These are phyloP conservation scores for Oncorhynchus clarkii DNA, from an alignment of 2,113 vertebrate species.

Conservation along the genomic window DNA sequence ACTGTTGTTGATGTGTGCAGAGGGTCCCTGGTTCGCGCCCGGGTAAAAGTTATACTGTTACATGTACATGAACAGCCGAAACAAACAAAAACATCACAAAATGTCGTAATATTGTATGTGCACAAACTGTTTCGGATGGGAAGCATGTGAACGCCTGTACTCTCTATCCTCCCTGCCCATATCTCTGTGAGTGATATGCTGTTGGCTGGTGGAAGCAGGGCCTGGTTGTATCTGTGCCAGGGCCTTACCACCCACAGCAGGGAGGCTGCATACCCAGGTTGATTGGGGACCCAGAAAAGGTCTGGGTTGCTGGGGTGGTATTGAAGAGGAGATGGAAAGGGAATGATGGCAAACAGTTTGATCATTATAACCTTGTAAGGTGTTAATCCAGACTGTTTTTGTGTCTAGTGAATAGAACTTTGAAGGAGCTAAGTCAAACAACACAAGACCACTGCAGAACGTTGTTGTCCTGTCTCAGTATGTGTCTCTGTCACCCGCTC, in stretches of 20 bases:
- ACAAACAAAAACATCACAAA: no score
- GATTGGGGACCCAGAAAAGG: conserved; percentile 38
- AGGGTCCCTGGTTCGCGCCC: no score
- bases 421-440: background rate
- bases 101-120: no score
- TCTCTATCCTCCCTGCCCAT: background rate
- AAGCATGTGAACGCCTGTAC: background rate
- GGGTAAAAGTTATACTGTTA: no score
- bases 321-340: background rate
- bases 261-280: background rate
- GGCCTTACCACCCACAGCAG: conserved; percentile 28
- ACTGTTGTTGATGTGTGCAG: no score
- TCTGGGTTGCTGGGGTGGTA: conserved; percentile 33
- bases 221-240: conserved; percentile 15
- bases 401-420: background rate
- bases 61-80: no score
- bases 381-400: background rate
- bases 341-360: background rate
- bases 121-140: no score
- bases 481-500: background rate
- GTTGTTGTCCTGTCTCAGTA: background rate
- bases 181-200: conserved; percentile 22
- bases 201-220: conserved; percentile 16
- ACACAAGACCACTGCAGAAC: background rate
- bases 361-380: conserved; percentile 15